Evolutionary conservation across 2,888 invertebrate species (phyloP).

Genomic region (Liopterus haemorrhoidalis): DNA sequence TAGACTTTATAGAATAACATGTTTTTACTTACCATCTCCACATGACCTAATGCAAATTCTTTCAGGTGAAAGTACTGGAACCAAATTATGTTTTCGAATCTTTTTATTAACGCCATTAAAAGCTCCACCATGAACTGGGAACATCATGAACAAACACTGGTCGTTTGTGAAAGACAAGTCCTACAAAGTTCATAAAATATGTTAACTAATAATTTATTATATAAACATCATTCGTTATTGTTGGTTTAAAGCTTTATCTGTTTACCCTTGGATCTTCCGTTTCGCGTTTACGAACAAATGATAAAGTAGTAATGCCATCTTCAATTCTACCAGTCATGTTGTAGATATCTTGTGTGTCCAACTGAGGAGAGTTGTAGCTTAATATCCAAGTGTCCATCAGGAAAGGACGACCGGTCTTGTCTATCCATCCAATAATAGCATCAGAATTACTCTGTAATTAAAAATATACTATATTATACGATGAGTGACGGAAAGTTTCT

Average conservation of each 20-base stretch:
- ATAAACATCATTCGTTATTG: too few relatives aligned
- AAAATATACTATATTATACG: too few relatives aligned
- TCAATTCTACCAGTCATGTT: slow-evolving; percentile 62
- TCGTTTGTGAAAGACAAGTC: slow-evolving; percentile 78
- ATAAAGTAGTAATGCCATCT: slow-evolving; percentile 71
- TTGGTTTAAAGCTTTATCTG: too few relatives aligned
- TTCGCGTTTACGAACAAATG: slow-evolving; percentile 70
- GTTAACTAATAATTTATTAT: slow-evolving; percentile 2
- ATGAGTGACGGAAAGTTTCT: too few relatives aligned
- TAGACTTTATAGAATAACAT: neutral
- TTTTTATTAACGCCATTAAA: slow-evolving; percentile 81
- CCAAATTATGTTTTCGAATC: slow-evolving; percentile 69
- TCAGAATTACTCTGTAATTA: slow-evolving; percentile 75
- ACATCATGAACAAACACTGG: slow-evolving; percentile 80
- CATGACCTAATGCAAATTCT: slow-evolving; percentile 80
- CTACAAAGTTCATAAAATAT: slow-evolving; percentile 40
- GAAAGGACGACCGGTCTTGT: slow-evolving; percentile 67
- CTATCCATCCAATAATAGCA: slow-evolving; percentile 84
- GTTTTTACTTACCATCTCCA: slow-evolving; percentile 56
- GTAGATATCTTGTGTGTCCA: slow-evolving; percentile 72
- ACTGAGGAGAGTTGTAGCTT: slow-evolving; percentile 68
- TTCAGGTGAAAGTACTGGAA: slow-evolving; percentile 66
- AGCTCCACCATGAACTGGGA: slow-evolving; percentile 75
- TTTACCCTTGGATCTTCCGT: slow-evolving; percentile 59
- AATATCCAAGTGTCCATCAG: slow-evolving; percentile 84